These are phyloP conservation scores for Callyntrura sp. DNA, from an alignment of 2,888 invertebrate genomes.

Conservation along the genomic window DNA sequence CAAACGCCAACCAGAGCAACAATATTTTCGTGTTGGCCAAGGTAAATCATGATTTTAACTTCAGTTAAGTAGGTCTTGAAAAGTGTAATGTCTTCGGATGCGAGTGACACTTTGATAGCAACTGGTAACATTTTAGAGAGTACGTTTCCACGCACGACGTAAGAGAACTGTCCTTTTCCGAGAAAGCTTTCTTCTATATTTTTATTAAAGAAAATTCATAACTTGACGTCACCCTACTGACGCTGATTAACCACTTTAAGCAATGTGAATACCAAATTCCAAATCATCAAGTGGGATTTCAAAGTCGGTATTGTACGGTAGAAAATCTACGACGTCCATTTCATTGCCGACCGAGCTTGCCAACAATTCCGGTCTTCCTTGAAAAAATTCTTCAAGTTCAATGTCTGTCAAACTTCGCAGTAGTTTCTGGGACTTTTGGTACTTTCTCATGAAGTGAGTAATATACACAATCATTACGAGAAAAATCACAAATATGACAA, in stretches of 20 bases:
- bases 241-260: too few relatives aligned
- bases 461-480: too few relatives aligned
- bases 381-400: constrained; percentile 75
- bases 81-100: constrained; percentile 64
- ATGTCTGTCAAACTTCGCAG: constrained; percentile 68
- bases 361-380: constrained; percentile 67
- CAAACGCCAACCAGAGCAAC: constrained; percentile 61
- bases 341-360: not conserved
- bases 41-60: constrained; percentile 73
- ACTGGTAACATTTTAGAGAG: constrained; percentile 49
- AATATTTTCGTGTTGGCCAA: constrained; percentile 68
- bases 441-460: too few relatives aligned
- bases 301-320: constrained; percentile 69
- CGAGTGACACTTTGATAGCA: constrained; percentile 71
- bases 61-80: constrained; percentile 71
- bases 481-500: too few relatives aligned
- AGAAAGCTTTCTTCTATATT: constrained; percentile 51
- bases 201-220: constrained; percentile 61
- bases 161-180: constrained; percentile 72
- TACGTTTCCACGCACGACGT: constrained; percentile 63
- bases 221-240: too few relatives aligned
- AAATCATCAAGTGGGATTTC: constrained; percentile 69
- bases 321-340: constrained; percentile 57
- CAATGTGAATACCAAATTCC: constrained; percentile 77
- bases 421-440: too few relatives aligned